phyloP scores from a whole-genome alignment of 2,797 vertebrate species.

The Decapterus maruadsi region DNA sequence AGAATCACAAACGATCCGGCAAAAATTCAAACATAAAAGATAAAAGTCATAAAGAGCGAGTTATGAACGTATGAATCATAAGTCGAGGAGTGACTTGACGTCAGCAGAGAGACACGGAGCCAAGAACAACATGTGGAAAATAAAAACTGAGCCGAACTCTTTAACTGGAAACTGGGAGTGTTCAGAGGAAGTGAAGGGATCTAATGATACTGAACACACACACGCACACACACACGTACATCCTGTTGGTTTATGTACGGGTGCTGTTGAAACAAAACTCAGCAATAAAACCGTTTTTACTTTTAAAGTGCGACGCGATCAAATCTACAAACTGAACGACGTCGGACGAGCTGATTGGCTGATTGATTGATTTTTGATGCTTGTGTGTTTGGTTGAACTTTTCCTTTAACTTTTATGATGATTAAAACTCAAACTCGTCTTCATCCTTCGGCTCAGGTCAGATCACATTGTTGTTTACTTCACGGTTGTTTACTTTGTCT shows the following conservation, averaged over 20 bases:
- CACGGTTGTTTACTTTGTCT: neutral
- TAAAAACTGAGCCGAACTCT: neutral
- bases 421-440: neutral
- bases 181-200: slow-evolving; percentile 4
- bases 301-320: too few species aligned
- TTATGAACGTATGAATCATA: too few species aligned
- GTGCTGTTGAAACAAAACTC: neutral
- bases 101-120: neutral
- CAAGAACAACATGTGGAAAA: neutral
- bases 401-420: too few species aligned
- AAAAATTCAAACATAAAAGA: neutral
- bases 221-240: neutral
- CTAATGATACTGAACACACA: neutral
- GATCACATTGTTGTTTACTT: neutral
- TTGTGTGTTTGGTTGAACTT: too few species aligned
- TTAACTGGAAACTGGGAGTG: too few species aligned
- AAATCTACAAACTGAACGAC: too few species aligned
- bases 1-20: neutral
- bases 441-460: neutral
- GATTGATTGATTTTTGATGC: neutral
- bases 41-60: neutral
- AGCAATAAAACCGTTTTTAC: neutral
- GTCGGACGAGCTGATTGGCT: too few species aligned
- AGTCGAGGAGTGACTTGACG: neutral
- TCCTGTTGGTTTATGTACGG: neutral